Conservation (phyloP, 2,113 vertebrate genomes). For the Lota lota region DNA sequence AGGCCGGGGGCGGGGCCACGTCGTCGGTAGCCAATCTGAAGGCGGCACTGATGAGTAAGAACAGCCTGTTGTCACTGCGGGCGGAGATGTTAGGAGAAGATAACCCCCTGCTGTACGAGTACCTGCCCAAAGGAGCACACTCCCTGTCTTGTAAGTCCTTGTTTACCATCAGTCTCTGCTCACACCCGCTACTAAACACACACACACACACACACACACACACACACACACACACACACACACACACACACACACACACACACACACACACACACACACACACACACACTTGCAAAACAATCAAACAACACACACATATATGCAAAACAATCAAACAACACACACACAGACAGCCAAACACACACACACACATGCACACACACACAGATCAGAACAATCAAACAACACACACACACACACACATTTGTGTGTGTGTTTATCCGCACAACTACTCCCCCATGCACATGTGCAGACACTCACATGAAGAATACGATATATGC, state of each 20-base stretch:
- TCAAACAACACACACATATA: not conserved
- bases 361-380: not conserved
- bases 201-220: slow-evolving; percentile 11
- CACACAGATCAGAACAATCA: not conserved
- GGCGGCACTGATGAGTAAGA: slow-evolving; percentile 95
- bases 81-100: slow-evolving; percentile 92
- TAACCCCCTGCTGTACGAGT: slow-evolving; percentile 92
- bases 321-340: not conserved
- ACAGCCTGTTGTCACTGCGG: slow-evolving; percentile 93
- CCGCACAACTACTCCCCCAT: too few species aligned
- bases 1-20: slow-evolving; percentile 71
- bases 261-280: slow-evolving; percentile 7
- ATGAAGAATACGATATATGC: too few species aligned
- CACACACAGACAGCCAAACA: not conserved
- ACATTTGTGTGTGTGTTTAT: not conserved
- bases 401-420: not conserved
- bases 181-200: not conserved
- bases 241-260: slow-evolving; percentile 7
- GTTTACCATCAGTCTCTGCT: slow-evolving; percentile 27
- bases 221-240: slow-evolving; percentile 7
- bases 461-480: too few species aligned
- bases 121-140: slow-evolving; percentile 92
- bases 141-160: slow-evolving; percentile 90
- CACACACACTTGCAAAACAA: not conserved
- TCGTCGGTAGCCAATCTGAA: slow-evolving; percentile 90